Conservation (phyloP, 2,888 invertebrate genomes). For the Heterodera filipjevi region DNA sequence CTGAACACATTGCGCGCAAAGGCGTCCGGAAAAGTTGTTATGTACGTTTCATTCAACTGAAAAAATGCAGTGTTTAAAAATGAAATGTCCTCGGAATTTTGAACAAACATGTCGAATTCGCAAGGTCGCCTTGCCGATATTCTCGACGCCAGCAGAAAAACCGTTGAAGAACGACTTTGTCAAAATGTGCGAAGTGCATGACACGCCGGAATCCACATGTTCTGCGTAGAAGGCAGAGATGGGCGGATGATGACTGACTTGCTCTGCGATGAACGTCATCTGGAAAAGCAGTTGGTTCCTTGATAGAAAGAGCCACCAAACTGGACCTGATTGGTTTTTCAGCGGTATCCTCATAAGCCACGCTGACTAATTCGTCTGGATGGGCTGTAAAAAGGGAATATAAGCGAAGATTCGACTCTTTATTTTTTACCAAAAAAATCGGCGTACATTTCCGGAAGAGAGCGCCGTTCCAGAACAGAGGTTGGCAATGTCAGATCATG, state of each 20-base stretch:
- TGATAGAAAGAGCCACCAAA: neutral
- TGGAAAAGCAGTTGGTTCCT: slow-evolving; percentile 11
- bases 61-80: too few species aligned
- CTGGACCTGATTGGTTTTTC: slow-evolving; percentile 73
- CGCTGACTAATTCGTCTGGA: slow-evolving; percentile 85
- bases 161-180: slow-evolving; percentile 99
- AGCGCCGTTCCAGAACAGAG: slow-evolving; percentile 94
- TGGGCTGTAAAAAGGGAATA: slow-evolving; percentile 73
- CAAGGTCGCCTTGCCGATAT: neutral
- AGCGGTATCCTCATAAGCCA: slow-evolving; percentile 71
- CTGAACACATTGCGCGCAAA: neutral
- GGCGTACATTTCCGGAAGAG: slow-evolving; percentile 98
- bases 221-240: slow-evolving; percentile 99
- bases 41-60: slow-evolving; percentile 84
- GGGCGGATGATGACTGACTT: slow-evolving; percentile 88
- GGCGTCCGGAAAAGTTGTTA: slow-evolving; percentile 82
- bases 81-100: neutral
- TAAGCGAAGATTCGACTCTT: neutral
- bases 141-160: slow-evolving; percentile 72
- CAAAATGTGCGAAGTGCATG: slow-evolving; percentile 83
- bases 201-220: slow-evolving; percentile 84
- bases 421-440: slow-evolving; percentile 79
- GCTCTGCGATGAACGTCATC: slow-evolving; percentile 90
- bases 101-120: neutral
- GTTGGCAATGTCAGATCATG: slow-evolving; percentile 98